Evolutionary conservation across 2,797 vertebrate genomes (phyloP).

Genomic region (Garrulus glandarius): DNA sequence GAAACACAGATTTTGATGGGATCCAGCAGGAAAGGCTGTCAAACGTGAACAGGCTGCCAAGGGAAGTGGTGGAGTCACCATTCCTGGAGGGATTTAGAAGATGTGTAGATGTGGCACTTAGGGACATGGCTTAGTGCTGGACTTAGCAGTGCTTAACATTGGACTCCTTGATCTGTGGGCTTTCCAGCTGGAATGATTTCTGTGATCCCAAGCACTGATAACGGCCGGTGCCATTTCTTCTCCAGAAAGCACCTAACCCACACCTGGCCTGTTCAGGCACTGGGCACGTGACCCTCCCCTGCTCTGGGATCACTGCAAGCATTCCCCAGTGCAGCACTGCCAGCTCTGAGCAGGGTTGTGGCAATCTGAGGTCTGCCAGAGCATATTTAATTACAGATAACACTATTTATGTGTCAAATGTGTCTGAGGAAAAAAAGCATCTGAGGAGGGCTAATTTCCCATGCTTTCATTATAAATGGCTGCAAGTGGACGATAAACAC

Average conservation of each 20-base stretch:
- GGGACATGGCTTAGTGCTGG: too few species aligned
- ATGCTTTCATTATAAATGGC: neutral
- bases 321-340: neutral
- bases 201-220: neutral
- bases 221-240: neutral
- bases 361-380: neutral
- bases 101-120: neutral
- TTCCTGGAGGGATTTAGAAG: neutral
- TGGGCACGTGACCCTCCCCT: fast-evolving
- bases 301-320: neutral
- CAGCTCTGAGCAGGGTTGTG: neutral
- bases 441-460: neutral
- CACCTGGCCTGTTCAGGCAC: neutral
- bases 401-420: neutral
- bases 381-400: neutral
- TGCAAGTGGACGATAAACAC: neutral
- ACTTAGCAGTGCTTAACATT: neutral
- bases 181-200: neutral
- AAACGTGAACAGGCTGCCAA: neutral
- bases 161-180: neutral
- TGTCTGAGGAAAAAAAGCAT: neutral
- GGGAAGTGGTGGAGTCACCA: neutral
- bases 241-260: neutral
- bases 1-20: neutral
- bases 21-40: neutral